Evolutionary conservation across 2,797 vertebrate species (phyloP), one percentile per base, ranked within the genome.

Genomic region (Typhlichthys eigenmanni): DNA sequence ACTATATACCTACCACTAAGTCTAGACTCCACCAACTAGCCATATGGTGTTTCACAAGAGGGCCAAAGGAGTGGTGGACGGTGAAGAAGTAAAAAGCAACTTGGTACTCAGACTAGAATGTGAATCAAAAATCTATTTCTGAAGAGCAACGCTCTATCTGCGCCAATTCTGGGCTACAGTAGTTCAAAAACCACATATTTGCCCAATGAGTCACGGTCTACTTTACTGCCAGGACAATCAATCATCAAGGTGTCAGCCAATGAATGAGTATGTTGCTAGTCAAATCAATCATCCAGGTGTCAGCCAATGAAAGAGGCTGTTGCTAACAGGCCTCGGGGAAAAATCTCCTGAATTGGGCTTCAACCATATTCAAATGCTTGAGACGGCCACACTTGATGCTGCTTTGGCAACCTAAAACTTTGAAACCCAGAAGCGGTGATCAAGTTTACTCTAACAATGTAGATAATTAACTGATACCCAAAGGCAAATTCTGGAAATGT

Each of bases 281-380:
- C 57, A 64, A 75, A 78, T 86, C 81, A 70, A 76, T 88, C 81
- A 72, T 70, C 59, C 60, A 12, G 1, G 5, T 71, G 68, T 79
- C 78, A 81, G 47, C 75, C 64, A 78, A 77, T 71, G 62, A 69
- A 74, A 60, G 54, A 34, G 43, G 24, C 13, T 34, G 49, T 68
- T 68, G 65, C 64, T 54, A 63, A 51, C 47, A 49, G 53, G 61
- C 78, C 68, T 45, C 1, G 0, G 64, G 66, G 45, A 0, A 72
- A 73, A 57, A 38, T 16, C 10, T 43, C 75, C 62, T 64, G 34
- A 74, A 82, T 71, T 55, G 48, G 74, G 51, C 67, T 68, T 60
- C 0, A 47, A 65, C 12, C 53, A 16, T 66, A 52, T 73, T 60
- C 47, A 67, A 58, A 1, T 32, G 32, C 16, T 52, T n/a, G 24